Evolutionary conservation across 2,113 vertebrate genomes (phyloP), one percentile per base, ranked within the genome.

Genomic region (Ciconia maguari): DNA sequence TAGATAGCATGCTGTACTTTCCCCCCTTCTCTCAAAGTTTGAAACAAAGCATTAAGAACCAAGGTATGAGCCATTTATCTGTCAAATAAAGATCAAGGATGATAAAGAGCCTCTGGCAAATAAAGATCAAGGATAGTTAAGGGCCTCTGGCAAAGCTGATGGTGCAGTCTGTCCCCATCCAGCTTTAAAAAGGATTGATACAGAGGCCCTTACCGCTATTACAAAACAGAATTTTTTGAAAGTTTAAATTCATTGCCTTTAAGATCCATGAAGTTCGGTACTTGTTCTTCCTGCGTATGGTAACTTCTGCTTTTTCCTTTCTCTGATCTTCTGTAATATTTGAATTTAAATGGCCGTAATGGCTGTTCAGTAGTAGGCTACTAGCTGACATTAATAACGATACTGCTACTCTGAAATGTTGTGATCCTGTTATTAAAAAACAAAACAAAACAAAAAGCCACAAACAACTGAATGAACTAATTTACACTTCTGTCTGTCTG

Each of bases 41-140:
- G 94, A 98, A 97, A 97, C 90, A 93, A 97, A 98, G 96, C 95
- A 78, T 92, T 96, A 97, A 97, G 97, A 96, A 95, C 22, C 32
- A 83, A 96, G 93, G 96, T 94, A 91, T 78, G 77, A 94, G 82
- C 74, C 96, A 57, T 97, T 98, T 96, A 97, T 96, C 97, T 97
- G 96, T 94, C 97, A 98, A 96, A 97, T 96, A 94, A 97, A 98
- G 98, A 98, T 97, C 97, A 98, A 96, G 86, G 87, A 92, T 97
- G 96, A 96, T 98, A 97, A 98, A 93, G 91, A 95, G 93, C 95
- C 97, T 95, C 94, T 94, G 97, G 97, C 97, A 97, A 97, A 97
- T 84, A 94, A 95, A 96, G 94, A 96, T 90, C 96, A 97, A 97
- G 90, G 94, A 89, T 96, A 74, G 93, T 96, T 97, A 97, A 92